Evolutionary conservation across 2,113 vertebrate species (phyloP).

Genomic region (Siphamia tubifer): DNA sequence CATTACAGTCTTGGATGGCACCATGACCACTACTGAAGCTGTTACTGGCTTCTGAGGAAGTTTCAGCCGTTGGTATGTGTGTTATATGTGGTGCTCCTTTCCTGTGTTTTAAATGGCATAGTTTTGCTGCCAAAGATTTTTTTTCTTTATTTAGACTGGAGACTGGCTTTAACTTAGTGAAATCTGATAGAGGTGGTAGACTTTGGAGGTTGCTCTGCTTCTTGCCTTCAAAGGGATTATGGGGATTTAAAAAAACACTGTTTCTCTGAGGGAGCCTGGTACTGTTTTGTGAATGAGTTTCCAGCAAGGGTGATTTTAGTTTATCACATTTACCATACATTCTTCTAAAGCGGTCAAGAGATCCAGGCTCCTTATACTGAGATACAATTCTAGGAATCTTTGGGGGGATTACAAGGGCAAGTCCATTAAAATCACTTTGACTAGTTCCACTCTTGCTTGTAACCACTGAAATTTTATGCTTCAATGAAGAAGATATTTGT

Average conservation of each 20-base stretch:
- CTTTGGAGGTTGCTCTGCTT: background rate
- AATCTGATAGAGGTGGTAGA: slow-evolving; percentile 39
- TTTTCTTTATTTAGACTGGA: slow-evolving; percentile 19
- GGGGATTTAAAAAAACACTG: background rate
- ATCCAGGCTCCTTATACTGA: slow-evolving; percentile 76
- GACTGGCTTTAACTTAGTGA: slow-evolving; percentile 48
- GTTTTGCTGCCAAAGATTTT: slow-evolving; percentile 86
- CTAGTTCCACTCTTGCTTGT: too few relatives aligned
- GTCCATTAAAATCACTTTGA: background rate
- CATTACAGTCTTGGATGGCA: background rate
- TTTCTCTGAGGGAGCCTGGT: background rate
- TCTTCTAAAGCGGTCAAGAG: slow-evolving; percentile 91
- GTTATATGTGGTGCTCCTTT: slow-evolving; percentile 26
- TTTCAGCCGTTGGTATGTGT: background rate
- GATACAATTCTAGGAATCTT: slow-evolving; percentile 52
- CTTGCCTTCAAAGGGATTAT: background rate
- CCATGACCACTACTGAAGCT: background rate
- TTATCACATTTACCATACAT: slow-evolving; percentile 73
- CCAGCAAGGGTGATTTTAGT: background rate
- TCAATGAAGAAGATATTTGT: slow-evolving; percentile 14
- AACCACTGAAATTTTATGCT: slow-evolving; percentile 61
- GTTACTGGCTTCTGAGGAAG: background rate
- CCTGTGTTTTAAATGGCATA: slow-evolving; percentile 78
- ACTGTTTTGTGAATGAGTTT: background rate
- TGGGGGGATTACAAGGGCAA: background rate